Conservation (phyloP, 2,888 invertebrate species). For the Trachelus stipa region DNA sequence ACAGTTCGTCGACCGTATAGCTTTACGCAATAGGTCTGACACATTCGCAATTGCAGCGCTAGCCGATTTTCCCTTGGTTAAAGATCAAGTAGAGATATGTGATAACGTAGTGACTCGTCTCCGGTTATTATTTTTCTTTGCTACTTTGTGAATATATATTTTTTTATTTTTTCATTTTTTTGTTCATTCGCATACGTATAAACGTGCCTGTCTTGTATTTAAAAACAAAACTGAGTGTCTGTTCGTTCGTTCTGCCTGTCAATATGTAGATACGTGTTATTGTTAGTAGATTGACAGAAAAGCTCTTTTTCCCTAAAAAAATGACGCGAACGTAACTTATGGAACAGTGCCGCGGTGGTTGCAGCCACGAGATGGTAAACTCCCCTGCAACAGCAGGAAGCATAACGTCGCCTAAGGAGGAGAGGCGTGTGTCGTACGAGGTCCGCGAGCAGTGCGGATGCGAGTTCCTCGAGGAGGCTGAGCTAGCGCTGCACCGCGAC, state of each 20-base stretch:
- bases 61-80: background rate
- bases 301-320: constrained; percentile 28
- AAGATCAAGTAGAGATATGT: background rate
- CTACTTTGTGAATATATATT: background rate
- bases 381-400: constrained; percentile 56
- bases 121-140: background rate
- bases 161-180: background rate
- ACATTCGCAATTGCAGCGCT: background rate
- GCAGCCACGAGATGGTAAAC: constrained; percentile 67
- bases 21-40: background rate
- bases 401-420: constrained; percentile 52
- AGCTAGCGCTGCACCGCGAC: constrained; percentile 44
- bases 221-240: background rate
- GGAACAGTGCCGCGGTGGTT: constrained; percentile 66
- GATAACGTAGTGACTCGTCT: background rate
- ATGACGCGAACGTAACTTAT: constrained; percentile 62
- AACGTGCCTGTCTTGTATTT: background rate
- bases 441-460: constrained; percentile 45
- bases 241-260: background rate
- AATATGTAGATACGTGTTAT: background rate
- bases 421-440: constrained; percentile 28
- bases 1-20: background rate
- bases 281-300: background rate
- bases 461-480: constrained; percentile 49
- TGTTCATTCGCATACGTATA: background rate